Evolutionary conservation across 2,888 invertebrate species (phyloP).

Genomic region (Meteorus cinctellus): DNA sequence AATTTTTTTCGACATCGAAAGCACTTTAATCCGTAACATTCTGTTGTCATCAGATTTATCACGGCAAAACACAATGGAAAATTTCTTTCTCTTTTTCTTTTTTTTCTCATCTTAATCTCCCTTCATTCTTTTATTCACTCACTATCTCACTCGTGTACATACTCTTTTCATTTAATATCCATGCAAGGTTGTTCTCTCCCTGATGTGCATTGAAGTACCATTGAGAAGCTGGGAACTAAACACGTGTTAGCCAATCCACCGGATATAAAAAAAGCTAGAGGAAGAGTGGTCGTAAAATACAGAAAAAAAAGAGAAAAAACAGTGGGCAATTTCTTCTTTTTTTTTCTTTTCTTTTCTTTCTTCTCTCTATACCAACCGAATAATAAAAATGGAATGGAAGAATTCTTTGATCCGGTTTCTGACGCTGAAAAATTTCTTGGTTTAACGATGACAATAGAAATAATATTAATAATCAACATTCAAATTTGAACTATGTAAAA

Average conservation of each 20-base stretch:
- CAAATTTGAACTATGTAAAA: neutral
- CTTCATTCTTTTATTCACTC: conserved; percentile 33
- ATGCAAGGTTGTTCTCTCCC: conserved; percentile 18
- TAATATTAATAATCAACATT: neutral
- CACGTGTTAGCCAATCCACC: conserved; percentile 43
- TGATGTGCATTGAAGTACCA: conserved; percentile 32
- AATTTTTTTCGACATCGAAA: neutral
- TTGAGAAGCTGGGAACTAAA: conserved; percentile 50
- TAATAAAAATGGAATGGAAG: neutral
- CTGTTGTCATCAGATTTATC: conserved; percentile 23
- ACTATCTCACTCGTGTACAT: conserved; percentile 12
- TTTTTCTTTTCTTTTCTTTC: neutral
- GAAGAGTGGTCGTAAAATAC: neutral
- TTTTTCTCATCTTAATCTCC: neutral
- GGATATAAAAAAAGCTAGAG: conserved; percentile 28
- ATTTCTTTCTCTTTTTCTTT: neutral
- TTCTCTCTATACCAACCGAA: neutral
- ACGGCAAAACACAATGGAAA: neutral
- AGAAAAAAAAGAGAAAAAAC: conserved; percentile 18
- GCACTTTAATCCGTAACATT: conserved; percentile 19
- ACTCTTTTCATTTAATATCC: conserved; percentile 35
- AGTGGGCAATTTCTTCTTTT: conserved; percentile 5
- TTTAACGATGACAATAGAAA: conserved; percentile 4
- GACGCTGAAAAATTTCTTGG: neutral
- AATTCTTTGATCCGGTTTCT: conserved; percentile 27